phyloP scores from a whole-genome alignment of 2,888 invertebrate species.

The Drosophila subsilvestris region DNA sequence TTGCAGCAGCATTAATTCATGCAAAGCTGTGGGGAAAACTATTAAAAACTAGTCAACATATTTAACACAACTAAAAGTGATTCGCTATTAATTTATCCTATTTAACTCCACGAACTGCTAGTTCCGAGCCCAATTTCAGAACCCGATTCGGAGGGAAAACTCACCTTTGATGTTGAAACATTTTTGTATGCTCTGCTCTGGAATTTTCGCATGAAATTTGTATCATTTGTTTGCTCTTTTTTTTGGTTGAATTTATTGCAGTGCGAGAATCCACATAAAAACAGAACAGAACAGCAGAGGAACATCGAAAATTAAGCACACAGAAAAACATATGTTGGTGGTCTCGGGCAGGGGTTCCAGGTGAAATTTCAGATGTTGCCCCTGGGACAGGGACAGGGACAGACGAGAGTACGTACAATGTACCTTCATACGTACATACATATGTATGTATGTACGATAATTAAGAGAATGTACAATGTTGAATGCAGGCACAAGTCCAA shows the following conservation, averaged over 20 bases:
- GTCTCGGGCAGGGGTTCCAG: background rate
- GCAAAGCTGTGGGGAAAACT: background rate
- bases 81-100: background rate
- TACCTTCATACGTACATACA: too few relatives aligned
- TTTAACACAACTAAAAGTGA: background rate
- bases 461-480: background rate
- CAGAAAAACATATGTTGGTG: background rate
- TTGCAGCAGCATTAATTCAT: background rate
- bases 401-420: background rate
- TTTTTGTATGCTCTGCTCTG: constrained; percentile 1
- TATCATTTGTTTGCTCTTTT: constrained; percentile 13
- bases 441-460: background rate
- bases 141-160: background rate
- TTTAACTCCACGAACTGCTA: background rate
- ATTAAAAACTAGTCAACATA: too few relatives aligned
- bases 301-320: background rate
- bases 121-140: background rate
- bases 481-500: too few relatives aligned
- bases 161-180: constrained; percentile 13
- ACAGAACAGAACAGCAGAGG: background rate
- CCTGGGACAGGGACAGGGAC: background rate
- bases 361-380: background rate
- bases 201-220: constrained; percentile 7
- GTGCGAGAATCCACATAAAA: constrained; percentile 3
- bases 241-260: background rate